phyloP scores from a whole-genome alignment of 2,113 vertebrate species.

The Fulica atra region DNA sequence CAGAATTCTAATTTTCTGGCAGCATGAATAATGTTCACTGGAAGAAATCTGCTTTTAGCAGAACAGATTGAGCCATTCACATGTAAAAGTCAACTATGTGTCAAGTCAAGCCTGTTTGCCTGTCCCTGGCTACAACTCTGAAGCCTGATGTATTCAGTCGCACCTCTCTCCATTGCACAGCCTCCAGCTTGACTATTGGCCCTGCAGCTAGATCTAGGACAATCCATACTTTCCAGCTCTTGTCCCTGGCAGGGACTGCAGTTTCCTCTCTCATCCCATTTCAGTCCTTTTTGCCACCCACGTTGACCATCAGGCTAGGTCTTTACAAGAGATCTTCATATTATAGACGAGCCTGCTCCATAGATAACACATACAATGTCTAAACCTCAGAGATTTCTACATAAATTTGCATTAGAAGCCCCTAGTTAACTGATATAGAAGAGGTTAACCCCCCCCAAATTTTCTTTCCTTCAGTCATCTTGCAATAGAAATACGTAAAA shows the following conservation, averaged over 20 bases:
- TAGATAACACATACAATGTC: neutral
- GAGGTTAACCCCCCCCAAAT: neutral
- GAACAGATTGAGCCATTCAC: neutral
- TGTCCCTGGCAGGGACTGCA: neutral
- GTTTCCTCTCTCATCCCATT: neutral
- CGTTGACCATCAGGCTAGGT: neutral
- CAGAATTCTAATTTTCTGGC: neutral
- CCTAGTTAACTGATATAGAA: neutral
- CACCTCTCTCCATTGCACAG: neutral
- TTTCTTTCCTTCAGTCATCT: neutral
- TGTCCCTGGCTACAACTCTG: neutral
- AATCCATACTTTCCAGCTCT: neutral
- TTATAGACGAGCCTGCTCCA: neutral
- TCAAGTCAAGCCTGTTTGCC: neutral
- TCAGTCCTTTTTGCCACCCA: neutral
- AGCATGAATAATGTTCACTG: neutral
- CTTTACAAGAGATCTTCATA: neutral
- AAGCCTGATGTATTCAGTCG: neutral
- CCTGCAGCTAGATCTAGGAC: neutral
- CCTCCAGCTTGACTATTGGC: neutral
- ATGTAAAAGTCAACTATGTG: neutral
- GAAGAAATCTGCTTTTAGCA: neutral
- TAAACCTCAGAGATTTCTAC: neutral
- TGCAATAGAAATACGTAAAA: neutral
- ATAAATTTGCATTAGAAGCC: neutral